Conservation (phyloP, 2,888 invertebrate species). For the Mycalesis mineus region DNA sequence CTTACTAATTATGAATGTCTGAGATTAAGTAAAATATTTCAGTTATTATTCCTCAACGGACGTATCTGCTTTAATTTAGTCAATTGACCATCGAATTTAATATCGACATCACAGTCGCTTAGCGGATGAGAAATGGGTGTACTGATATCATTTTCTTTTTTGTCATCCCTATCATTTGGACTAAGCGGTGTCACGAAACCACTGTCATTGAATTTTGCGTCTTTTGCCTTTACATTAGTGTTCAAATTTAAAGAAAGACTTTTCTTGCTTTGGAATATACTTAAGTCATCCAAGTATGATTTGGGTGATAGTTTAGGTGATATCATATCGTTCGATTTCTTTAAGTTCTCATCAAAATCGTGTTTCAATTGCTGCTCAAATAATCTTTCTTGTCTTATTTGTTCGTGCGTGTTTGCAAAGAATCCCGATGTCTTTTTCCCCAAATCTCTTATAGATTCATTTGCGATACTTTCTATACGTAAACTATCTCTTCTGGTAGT, state of each 20-base stretch:
- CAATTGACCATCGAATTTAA: slow-evolving; percentile 86
- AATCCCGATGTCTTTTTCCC: slow-evolving; percentile 65
- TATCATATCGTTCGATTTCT: slow-evolving; percentile 53
- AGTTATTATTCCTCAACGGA: slow-evolving; percentile 50
- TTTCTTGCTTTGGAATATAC: slow-evolving; percentile 55
- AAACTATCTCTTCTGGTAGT: slow-evolving; percentile 60
- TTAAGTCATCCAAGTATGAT: slow-evolving; percentile 54
- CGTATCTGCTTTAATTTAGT: slow-evolving; percentile 87
- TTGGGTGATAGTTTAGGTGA: slow-evolving; percentile 34
- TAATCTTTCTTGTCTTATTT: slow-evolving; percentile 81
- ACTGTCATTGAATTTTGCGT: slow-evolving; percentile 66
- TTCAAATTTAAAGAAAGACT: slow-evolving; percentile 63
- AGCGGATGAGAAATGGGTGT: slow-evolving; percentile 82
- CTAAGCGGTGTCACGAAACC: slow-evolving; percentile 82
- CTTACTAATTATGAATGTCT: background rate
- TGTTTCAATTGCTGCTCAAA: slow-evolving; percentile 70
- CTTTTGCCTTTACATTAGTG: slow-evolving; percentile 36
- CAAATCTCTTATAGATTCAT: slow-evolving; percentile 57
- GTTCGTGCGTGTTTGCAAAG: slow-evolving; percentile 83
- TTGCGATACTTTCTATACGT: slow-evolving; percentile 53
- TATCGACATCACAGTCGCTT: slow-evolving; percentile 87
- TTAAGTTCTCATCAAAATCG: slow-evolving; percentile 68
- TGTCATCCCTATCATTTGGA: slow-evolving; percentile 61
- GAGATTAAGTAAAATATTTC: background rate
- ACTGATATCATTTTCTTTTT: slow-evolving; percentile 58